These are phyloP conservation scores for Nomada ruficornis DNA, from an alignment of 2,888 invertebrate genomes.

Conservation along the genomic window DNA sequence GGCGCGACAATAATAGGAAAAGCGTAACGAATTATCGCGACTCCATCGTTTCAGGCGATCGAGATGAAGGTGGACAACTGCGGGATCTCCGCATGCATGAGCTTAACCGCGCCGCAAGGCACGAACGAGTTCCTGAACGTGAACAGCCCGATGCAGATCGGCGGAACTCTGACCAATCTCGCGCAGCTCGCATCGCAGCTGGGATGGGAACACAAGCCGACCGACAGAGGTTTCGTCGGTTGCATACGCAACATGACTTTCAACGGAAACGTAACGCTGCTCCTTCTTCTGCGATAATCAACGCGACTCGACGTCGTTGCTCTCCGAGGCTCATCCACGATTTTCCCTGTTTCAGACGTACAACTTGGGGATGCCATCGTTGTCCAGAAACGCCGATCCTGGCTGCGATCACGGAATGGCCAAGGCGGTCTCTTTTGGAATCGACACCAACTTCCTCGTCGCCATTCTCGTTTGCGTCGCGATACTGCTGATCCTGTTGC, in stretches of 20 bases:
- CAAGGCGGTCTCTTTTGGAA: slow-evolving; percentile 92
- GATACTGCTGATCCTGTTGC: slow-evolving; percentile 92
- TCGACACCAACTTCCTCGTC: slow-evolving; percentile 94
- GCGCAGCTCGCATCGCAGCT: slow-evolving; percentile 87
- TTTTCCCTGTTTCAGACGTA: slow-evolving; percentile 87
- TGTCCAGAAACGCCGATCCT: slow-evolving; percentile 89
- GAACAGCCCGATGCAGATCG: slow-evolving; percentile 95
- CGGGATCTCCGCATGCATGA: slow-evolving; percentile 89
- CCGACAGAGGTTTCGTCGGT: slow-evolving; percentile 91
- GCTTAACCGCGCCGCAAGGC: slow-evolving; percentile 89
- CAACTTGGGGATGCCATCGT: slow-evolving; percentile 93
- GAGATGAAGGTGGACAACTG: slow-evolving; percentile 93
- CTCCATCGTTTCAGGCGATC: slow-evolving; percentile 84
- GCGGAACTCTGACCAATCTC: slow-evolving; percentile 90
- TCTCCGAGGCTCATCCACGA: background rate
- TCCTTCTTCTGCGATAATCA: background rate
- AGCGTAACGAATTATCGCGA: no score
- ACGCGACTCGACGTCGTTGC: background rate
- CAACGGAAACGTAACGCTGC: slow-evolving; percentile 87
- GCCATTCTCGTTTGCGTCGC: slow-evolving; percentile 95
- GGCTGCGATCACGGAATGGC: slow-evolving; percentile 91
- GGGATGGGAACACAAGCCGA: slow-evolving; percentile 90
- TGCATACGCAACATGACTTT: slow-evolving; percentile 96
- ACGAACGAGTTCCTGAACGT: slow-evolving; percentile 91
- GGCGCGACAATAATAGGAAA: no score